These are phyloP conservation scores for Gymnogyps californianus DNA, from an alignment of 2,113 vertebrate species.

Conservation along the genomic window DNA sequence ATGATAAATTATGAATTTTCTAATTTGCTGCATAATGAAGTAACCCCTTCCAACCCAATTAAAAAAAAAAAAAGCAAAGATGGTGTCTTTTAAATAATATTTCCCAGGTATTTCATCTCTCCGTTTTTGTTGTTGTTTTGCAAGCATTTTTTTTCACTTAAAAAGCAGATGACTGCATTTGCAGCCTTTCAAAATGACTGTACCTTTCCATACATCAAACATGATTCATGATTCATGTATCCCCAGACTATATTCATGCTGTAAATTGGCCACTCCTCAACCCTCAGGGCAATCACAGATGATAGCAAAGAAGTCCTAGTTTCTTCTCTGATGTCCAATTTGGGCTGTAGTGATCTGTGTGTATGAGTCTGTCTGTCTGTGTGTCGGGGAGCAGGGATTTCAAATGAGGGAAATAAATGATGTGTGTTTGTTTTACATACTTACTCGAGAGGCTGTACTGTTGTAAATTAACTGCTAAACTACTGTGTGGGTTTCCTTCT, in stretches of 20 bases:
- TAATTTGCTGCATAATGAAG: slow-evolving; percentile 98
- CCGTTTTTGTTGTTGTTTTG: slow-evolving; percentile 35
- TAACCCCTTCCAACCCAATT: slow-evolving; percentile 91
- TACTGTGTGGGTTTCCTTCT: slow-evolving; percentile 44
- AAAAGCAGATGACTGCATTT: slow-evolving; percentile 55
- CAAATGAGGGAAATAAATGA: slow-evolving; percentile 62
- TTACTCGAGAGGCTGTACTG: slow-evolving; percentile 27
- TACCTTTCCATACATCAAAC: slow-evolving; percentile 44
- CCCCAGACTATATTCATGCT: slow-evolving; percentile 29
- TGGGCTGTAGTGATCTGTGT: slow-evolving; percentile 39
- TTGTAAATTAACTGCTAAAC: slow-evolving; percentile 65
- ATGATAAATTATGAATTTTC: slow-evolving; percentile 99
- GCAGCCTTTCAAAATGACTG: slow-evolving; percentile 51
- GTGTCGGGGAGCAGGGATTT: slow-evolving; percentile 51
- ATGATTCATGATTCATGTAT: slow-evolving; percentile 48
- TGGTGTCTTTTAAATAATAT: slow-evolving; percentile 51
- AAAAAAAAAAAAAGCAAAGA: slow-evolving; percentile 61
- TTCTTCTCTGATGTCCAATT: slow-evolving; percentile 49
- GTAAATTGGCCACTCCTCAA: slow-evolving; percentile 50
- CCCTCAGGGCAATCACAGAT: slow-evolving; percentile 31
- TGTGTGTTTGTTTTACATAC: slow-evolving; percentile 61
- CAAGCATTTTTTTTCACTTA: slow-evolving; percentile 28
- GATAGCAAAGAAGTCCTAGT: slow-evolving; percentile 53
- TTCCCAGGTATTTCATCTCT: slow-evolving; percentile 54
- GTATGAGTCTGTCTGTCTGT: slow-evolving; percentile 50